Evolutionary conservation across 1,140 invertebrate species (phyloP), one percentile per base, ranked within the genome.

Genomic region (Bombus consobrinus): DNA sequence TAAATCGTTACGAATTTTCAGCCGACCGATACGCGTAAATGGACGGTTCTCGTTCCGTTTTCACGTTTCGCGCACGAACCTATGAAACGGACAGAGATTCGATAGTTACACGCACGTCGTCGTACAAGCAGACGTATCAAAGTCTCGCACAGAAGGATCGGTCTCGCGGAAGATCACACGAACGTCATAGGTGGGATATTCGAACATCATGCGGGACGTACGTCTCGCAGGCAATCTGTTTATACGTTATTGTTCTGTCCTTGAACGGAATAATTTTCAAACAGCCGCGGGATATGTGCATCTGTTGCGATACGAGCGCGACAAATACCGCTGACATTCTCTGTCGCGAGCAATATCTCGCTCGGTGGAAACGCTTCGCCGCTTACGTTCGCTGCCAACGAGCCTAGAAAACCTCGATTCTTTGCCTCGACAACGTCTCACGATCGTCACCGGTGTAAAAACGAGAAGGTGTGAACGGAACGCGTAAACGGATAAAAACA

Each of bases 241-340:
- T 37, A 59, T 28, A 9, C 25, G 32, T 75, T 32, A 34, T 75
- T 57, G 74, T 28, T 3, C 25, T 34, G 32, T 12, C 12, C 32
- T 34, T 75, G 74, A 75, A 75, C 34, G 32, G 74, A 53, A 57
- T 76, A 76, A 76, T 76, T 76, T 76, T 76, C 47, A 57, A 34
- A 76, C 34, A 76, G 34, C 47, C 47, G 74, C 47, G 13, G 53
- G 47, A 28, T 59, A 59, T 1, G 28, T 1, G 13, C 47, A 6
- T 53, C 34, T 3, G 47, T 37, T 10, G 32, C 34, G 47, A 47
- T 12, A 57, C 25, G 8, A 22, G 6, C 13, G 47, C 57, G 47
- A 75, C 74, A 37, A 34, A 37, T 57, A 2, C 25, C 22, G 73
- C 4, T 15, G 43, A 53, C 73, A 53, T 10, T 34, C 28, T 75